phyloP scores from a whole-genome alignment of 2,113 vertebrate genomes.

The Ceyx margarethae region DNA sequence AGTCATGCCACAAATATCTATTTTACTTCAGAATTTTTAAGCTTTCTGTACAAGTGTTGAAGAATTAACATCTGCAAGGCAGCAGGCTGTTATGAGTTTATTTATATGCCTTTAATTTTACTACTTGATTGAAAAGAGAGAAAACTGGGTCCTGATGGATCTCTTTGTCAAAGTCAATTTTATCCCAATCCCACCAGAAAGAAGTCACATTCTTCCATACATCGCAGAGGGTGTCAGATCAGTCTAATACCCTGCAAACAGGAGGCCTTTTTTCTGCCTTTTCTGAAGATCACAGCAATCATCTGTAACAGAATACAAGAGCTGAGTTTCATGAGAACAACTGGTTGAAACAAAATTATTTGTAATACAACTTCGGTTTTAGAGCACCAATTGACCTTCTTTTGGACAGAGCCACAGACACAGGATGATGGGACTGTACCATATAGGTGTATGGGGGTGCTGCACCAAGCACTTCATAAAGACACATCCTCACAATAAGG shows the following conservation, averaged over 20 bases:
- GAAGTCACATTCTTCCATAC: not conserved
- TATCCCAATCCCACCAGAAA: not conserved
- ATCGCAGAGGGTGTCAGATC: not conserved
- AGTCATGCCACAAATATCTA: not conserved
- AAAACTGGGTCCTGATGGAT: not conserved
- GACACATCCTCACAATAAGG: not conserved
- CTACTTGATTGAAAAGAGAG: not conserved
- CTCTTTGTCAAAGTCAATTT: not conserved
- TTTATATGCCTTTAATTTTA: not conserved
- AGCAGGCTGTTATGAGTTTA: not conserved
- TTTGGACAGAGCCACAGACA: not conserved
- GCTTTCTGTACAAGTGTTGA: not conserved
- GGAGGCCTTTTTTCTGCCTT: not conserved
- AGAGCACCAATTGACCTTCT: not conserved
- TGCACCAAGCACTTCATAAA: not conserved
- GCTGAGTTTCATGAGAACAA: not conserved
- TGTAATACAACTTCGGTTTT: not conserved
- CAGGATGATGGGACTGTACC: rapidly evolving
- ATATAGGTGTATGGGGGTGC: rapidly evolving
- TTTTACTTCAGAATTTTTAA: not conserved
- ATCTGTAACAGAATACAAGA: not conserved
- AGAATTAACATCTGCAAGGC: not conserved
- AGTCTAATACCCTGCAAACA: not conserved
- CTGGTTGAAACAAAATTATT: not conserved
- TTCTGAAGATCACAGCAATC: not conserved